Evolutionary conservation across 2,888 invertebrate species (phyloP), one percentile per base, ranked within the genome.

Genomic region (Homarus gammarus): DNA sequence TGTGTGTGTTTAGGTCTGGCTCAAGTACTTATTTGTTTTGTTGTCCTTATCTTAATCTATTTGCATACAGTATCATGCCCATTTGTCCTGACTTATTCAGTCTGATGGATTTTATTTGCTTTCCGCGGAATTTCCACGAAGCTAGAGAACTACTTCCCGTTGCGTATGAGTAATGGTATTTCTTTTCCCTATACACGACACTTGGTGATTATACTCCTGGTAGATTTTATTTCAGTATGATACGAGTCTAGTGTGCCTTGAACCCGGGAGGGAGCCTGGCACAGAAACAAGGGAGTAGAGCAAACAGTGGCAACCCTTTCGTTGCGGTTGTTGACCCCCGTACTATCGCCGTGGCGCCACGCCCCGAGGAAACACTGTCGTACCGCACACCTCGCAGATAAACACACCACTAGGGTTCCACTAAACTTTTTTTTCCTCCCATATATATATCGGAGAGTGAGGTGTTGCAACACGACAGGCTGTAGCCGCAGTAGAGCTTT

Each of bases 251-350:
- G n/a, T n/a, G n/a, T n/a, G n/a, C n/a, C n/a, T n/a, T 12, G 44
- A 44, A 12, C 44, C 44, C 12, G 44, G 38, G n/a, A n/a, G n/a
- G 49, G 31, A 49, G 75, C 27, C 31, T 22, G 31, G 5, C 10
- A 15, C 10, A 78, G 78, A 51, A 78, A 78, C 51, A 36, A 78
- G 64, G 6, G 31, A 68, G 68, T 82, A 68, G 27, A 68, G 68
- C 68, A 82, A 61, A 56, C 40, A 81, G 82, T 44, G 82, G 82
- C 84, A 84, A 84, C 84, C 61, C 75, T 84, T 75, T 56, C 40
- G 12, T 61, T 8, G 73, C 73, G 84, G 84, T 84, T 84, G 75
- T 84, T 84, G 84, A 84, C 84, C 84, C 73, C 40, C 27, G 72
- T 84, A 51, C 84, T 84, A 84, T 84, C 84, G 40, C 73, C 56